A percentile compares a stretch with the other conserved stretches of the same genome.
Conservation (phyloP, 2,113 vertebrate genomes). For the Neomonachus schauinslandi region DNA sequence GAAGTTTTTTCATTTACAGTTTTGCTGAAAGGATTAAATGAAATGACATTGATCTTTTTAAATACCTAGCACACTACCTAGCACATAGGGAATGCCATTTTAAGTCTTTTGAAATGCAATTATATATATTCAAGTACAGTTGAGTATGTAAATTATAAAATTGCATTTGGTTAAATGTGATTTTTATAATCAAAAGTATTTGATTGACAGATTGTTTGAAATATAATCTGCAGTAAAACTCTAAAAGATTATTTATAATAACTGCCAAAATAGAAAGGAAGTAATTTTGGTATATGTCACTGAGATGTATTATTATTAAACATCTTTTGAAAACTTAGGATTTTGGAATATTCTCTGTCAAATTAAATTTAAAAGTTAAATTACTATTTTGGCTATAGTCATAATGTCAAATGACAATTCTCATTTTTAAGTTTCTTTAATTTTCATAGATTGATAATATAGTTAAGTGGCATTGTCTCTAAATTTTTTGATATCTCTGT, state of each 20-base stretch:
- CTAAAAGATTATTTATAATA: not conserved
- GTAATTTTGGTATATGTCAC: not conserved
- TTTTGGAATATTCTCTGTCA: not conserved
- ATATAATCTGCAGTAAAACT: not conserved
- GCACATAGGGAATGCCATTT: not conserved
- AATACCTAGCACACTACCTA: not conserved
- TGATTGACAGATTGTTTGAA: conserved; percentile 25
- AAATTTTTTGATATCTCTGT: not conserved
- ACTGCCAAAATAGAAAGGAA: not conserved
- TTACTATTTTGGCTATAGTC: not conserved
- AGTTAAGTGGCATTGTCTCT: not conserved
- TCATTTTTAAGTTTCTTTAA: not conserved
- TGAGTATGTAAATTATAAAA: conserved; percentile 30
- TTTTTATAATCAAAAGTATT: conserved; percentile 15
- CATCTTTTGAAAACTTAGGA: not conserved
- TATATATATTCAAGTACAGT: not conserved
- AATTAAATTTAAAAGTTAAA: not conserved
- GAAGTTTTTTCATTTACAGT: not conserved
- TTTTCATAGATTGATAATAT: not conserved
- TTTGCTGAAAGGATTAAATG: conserved; percentile 1
- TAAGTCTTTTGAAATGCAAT: not conserved
- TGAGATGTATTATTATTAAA: not conserved
- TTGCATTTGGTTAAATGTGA: not conserved
- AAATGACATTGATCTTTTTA: not conserved
- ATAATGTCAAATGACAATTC: not conserved